phyloP scores from a whole-genome alignment of 2,797 vertebrate genomes.

The Catharus ustulatus region DNA sequence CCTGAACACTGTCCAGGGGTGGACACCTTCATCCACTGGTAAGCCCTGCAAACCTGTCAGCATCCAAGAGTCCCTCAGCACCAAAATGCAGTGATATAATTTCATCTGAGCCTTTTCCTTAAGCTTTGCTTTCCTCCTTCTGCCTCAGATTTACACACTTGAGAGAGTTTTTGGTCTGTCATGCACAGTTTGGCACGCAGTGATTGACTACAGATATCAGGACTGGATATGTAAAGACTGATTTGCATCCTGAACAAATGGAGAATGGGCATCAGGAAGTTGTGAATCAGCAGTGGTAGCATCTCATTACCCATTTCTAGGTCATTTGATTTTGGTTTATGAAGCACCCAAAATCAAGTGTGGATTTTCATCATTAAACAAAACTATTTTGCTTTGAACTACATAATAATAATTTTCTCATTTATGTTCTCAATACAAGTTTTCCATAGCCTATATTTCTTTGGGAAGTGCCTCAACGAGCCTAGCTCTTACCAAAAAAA shows the following conservation, averaged over 20 bases:
- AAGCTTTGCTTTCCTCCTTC: background rate
- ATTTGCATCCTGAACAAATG: background rate
- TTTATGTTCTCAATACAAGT: rapidly evolving
- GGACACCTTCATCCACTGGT: background rate
- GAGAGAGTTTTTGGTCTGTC: background rate
- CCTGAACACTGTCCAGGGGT: background rate
- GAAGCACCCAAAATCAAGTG: background rate
- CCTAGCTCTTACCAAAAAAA: background rate
- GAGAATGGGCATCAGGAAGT: background rate
- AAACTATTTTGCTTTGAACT: background rate
- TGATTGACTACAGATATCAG: background rate
- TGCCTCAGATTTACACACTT: background rate
- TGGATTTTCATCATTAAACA: background rate
- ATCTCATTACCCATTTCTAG: background rate
- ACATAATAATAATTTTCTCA: background rate
- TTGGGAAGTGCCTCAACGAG: background rate
- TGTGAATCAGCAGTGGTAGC: rapidly evolving
- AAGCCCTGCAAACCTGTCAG: background rate
- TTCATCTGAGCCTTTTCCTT: background rate
- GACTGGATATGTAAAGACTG: background rate
- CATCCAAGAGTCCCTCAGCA: background rate
- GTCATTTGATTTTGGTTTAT: background rate
- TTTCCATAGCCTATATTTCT: background rate
- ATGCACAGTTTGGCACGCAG: background rate
- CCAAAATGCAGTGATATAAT: rapidly evolving